Evolutionary conservation across 2,113 vertebrate genomes (phyloP), one percentile per base, ranked within the genome.

Genomic region (Hystrix cristata): DNA sequence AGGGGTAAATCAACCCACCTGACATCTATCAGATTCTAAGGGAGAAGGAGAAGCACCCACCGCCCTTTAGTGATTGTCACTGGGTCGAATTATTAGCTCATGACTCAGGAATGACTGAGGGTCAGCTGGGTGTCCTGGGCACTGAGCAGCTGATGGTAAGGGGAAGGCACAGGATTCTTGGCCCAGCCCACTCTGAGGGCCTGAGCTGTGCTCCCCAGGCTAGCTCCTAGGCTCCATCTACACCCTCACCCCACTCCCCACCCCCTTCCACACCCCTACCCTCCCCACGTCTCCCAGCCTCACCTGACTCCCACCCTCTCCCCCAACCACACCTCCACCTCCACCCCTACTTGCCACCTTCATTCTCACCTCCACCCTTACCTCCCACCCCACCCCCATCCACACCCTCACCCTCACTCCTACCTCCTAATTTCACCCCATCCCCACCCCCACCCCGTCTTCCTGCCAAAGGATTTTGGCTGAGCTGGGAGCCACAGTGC

Each of bases 281-380:
- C 38, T 38, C 72, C 34, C 43, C 12, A 38, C 69, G 23, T 15
- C 31, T 38, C n/a, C 15, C 8, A n/a, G n/a, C 29, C 21, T 9
- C 71, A 23, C n/a, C 25, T 0, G 12, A 9, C 57, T 13, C 9
- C 53, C 27, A 74, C 1, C 55, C 11, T 34, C n/a, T 5, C 3
- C n/a, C 0, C 16, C n/a, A 7, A 18, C 34, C n/a, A 43, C 46
- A 7, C n/a, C 6, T 1, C 53, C 5, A 2, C 34, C 55, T 5
- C 31, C 43, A 43, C 31, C 57, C 29, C 11, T 64, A 64, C 62
- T 10, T 64, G 3, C n/a, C 5, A 19, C 14, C 67, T 25, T 34
- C 29, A n/a, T 1, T 4, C 67, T 19, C 76, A 48, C 76, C 18
- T 16, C 69, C 18, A 69, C 2, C 48, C 27, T 21, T 8, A 8